Conservation (phyloP, 2,797 vertebrate genomes). For the Protosalanx chinensis region DNA sequence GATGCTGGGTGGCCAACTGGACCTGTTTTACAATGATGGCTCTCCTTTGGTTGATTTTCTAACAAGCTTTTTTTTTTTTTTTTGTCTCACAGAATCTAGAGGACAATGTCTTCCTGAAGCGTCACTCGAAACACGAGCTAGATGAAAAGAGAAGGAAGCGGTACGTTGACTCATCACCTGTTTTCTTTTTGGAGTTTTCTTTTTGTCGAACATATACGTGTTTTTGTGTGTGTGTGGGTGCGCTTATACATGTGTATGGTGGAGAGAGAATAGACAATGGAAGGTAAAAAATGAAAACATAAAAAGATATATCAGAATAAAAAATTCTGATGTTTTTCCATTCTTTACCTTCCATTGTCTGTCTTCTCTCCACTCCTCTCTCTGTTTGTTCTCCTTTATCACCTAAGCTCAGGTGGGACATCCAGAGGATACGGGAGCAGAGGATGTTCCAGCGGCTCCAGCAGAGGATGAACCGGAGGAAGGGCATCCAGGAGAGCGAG, state of each 20-base stretch:
- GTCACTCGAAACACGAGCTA: conserved; percentile 84
- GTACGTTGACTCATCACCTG: conserved; percentile 50
- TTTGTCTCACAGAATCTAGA: conserved; percentile 74
- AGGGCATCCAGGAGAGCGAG: conserved; percentile 84
- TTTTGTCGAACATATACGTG: too few species aligned
- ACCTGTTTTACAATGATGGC: not conserved
- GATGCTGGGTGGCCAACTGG: not conserved
- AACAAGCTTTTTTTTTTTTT: not conserved
- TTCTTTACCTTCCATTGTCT: not conserved
- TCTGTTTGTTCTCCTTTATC: not conserved
- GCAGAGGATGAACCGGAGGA: conserved; percentile 78
- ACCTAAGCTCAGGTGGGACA: conserved; percentile 76
- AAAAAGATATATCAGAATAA: too few species aligned
- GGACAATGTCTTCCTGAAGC: conserved; percentile 80
- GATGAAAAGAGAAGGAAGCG: conserved; percentile 88
- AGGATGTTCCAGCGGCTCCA: conserved; percentile 51
- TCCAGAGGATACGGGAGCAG: conserved; percentile 76
- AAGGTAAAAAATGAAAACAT: not conserved
- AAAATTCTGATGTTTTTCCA: not conserved
- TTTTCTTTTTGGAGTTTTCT: too few species aligned
- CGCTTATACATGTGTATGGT: not conserved
- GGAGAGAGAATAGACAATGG: not conserved
- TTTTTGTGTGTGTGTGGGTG: too few species aligned
- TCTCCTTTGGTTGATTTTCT: not conserved
- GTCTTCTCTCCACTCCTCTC: not conserved